Conservation (phyloP, 1,140 invertebrate species). For the Amyelois transitella region DNA sequence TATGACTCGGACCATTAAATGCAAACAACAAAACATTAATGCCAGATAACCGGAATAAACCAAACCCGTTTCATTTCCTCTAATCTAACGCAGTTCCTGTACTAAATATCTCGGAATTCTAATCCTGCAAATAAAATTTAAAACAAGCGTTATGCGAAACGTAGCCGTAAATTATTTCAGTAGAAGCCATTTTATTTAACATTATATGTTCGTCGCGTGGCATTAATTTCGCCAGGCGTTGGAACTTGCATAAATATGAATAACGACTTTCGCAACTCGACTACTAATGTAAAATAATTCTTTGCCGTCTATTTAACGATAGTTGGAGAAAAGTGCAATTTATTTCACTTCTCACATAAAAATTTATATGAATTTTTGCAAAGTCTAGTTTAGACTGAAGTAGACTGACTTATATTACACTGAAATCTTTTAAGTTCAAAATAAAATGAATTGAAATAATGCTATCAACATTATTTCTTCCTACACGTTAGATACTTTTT, state of each 20-base stretch:
- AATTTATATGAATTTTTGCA: too few relatives aligned
- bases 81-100: not conserved
- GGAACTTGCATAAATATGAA: slow-evolving; percentile 42
- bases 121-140: slow-evolving; percentile 4
- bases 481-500: too few relatives aligned
- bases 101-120: not conserved
- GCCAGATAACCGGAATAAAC: not conserved
- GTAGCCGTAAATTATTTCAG: slow-evolving; percentile 14
- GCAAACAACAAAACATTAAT: not conserved
- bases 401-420: too few relatives aligned
- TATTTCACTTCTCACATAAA: not conserved
- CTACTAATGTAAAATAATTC: slow-evolving; percentile 26
- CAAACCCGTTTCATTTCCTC: not conserved
- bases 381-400: too few relatives aligned
- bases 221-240: slow-evolving; percentile 23
- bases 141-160: slow-evolving; percentile 3
- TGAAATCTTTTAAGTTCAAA: too few relatives aligned
- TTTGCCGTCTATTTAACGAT: slow-evolving; percentile 4
- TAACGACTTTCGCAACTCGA: slow-evolving; percentile 35
- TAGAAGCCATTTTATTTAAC: slow-evolving; percentile 23
- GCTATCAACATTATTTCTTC: too few relatives aligned
- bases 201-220: slow-evolving; percentile 17
- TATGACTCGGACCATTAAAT: not conserved
- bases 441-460: too few relatives aligned
- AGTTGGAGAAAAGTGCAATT: slow-evolving; percentile 4